Base-by-base conservation (phyloP, 2,888 invertebrate species). In the Lithophane leautieri region DNA sequence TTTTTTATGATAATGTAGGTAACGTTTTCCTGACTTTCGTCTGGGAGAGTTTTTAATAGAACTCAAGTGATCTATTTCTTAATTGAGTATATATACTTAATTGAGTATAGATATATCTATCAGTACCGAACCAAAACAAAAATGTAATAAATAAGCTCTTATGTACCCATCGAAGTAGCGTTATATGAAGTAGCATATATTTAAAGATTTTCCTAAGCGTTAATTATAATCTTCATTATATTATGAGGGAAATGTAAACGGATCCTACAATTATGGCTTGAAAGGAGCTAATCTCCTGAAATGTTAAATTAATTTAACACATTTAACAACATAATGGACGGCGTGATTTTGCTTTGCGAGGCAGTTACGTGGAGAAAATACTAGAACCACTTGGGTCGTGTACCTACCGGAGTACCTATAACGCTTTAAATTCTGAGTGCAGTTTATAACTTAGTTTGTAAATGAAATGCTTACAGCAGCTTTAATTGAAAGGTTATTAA, bases 301-400 rank as follows among this genome's bases (percentile, higher is more conserved):
- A 76, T 63, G 52, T 70, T 76, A 52, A 79, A 68, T 67, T 50
- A 78, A 78, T 73, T 78, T 60, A 70, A 71, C 58, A 28, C 22
- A 25, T 78, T 54, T 56, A 65, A 79, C 66, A 61, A 65, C 54
- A 61, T 66, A 69, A 79, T 61, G 52, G 60, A 25, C 14, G 61
- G 11, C 34, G 22, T 34, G 60, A 60, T 70, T 73, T 73, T 1
- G 70, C 42, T 44, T 65, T 52, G 7, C 8, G 47, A 60, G 3
- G 54, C 3, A 54, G 66, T n/a, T n/a, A 70, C 16, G 22, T 28
- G 42, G 14, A 74, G 65, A 69, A 79, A 75, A 42, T 61, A 19
- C 54, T 70, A 9, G 14, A 61, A 25, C 22, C 28, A 50, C 52
- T 52, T 40, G 12, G 54, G n/a, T 66, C 28, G 42, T 50, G 22